Percentiles rank a stretch among this genome's conserved stretches.
phyloP scores from a whole-genome alignment of 2,797 vertebrate species.

The Heliangelus exortis region DNA sequence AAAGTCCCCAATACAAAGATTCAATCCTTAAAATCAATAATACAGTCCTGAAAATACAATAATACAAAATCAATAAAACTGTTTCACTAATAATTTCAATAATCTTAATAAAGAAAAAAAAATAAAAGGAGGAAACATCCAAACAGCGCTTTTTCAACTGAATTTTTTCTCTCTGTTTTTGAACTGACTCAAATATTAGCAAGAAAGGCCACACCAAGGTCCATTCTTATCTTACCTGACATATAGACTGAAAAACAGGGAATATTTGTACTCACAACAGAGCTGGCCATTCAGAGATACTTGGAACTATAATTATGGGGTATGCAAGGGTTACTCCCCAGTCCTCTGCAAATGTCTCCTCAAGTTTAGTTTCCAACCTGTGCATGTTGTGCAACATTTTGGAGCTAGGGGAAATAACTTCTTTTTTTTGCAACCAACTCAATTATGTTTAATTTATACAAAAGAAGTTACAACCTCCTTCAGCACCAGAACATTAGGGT shows the following conservation, averaged over 20 bases:
- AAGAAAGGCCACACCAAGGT: background rate
- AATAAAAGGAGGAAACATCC: background rate
- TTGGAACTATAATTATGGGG: background rate
- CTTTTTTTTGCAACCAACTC: background rate
- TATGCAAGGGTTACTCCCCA: background rate
- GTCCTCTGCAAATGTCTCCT: background rate
- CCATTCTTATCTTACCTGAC: background rate
- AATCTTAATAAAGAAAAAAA: background rate
- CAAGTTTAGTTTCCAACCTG: background rate
- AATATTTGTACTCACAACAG: background rate
- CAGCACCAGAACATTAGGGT: slow-evolving; percentile 18
- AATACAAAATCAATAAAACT: background rate
- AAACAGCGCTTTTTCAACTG: background rate
- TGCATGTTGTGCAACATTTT: background rate
- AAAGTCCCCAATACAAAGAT: background rate
- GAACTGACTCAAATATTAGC: background rate
- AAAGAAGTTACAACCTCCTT: slow-evolving; percentile 22
- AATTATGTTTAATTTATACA: slow-evolving; percentile 52
- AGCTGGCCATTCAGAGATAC: background rate
- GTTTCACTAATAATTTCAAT: background rate
- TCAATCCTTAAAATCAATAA: background rate
- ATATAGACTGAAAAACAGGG: rapidly evolving
- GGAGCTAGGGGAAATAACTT: background rate
- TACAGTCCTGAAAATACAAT: background rate
- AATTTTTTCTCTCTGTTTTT: background rate